phyloP scores from a whole-genome alignment of 1,140 invertebrate species.

The Onthophagus taurus region DNA sequence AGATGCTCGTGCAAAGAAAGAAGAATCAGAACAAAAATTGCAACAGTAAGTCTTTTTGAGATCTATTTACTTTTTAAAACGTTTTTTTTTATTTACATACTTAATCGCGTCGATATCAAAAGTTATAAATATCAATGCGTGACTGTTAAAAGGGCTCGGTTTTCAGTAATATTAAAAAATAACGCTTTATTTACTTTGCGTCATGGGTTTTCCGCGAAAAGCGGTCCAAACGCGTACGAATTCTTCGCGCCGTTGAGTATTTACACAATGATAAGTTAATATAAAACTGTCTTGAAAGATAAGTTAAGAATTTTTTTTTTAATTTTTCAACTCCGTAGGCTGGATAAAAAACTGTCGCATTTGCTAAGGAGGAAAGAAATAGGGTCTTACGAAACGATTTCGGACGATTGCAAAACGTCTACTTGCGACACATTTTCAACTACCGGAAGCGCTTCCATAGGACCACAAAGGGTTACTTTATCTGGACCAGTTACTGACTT shows the following conservation, averaged over 20 bases:
- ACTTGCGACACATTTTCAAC: conserved; percentile 27
- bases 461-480: conserved; percentile 28
- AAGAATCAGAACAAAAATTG: conserved; percentile 43
- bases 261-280: no score
- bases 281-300: no score
- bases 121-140: no score
- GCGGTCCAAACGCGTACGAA: no score
- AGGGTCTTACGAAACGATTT: conserved; percentile 24
- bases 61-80: no score
- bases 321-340: conserved; percentile 15
- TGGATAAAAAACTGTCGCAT: conserved; percentile 26
- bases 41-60: conserved; percentile 40
- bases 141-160: no score
- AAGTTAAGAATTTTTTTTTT: no score
- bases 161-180: no score
- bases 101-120: no score
- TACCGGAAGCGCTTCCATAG: conserved; percentile 25
- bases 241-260: no score
- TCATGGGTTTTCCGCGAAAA: no score
- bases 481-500: conserved; percentile 37
- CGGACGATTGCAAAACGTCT: conserved; percentile 28
- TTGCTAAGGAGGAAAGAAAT: conserved; percentile 26
- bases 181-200: no score
- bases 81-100: conserved; percentile 1
- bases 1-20: conserved; percentile 41